Base-by-base conservation (phyloP, 2,888 invertebrate genomes). In the Nomada ferruginata region DNA sequence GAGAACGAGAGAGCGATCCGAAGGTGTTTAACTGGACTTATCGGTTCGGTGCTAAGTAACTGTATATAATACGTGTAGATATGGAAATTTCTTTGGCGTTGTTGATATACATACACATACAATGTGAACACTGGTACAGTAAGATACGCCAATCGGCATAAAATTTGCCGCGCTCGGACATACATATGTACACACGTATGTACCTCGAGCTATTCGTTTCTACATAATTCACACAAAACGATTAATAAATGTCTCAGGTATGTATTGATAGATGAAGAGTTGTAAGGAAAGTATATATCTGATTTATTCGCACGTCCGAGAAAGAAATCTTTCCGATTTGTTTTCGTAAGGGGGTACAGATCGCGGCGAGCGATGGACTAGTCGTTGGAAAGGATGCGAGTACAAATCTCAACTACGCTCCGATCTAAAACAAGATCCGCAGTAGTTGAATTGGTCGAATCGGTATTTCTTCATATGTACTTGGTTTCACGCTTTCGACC, bases 401-500 rank as follows among this genome's bases (percentile, higher is more conserved):
- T 13, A 50, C 50, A 36, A 57, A 50, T 42, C 50, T 60, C 10
- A 26, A 36, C 36, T 36, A 36, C 36, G 36, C 7, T 7, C 36
- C 36, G 7, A 36, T 36, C 7, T 36, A 36, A 5, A 36, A 66
- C n/a, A 36, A 23, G 44, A 63, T 53, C n/a, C 10, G 55, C 3
- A 47, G 64, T n/a, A 61, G 53, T 55, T 47, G 53, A 15, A 44
- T 13, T 23, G 9, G n/a, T 36, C 36, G 36, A 36, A 7, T 36
- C 36, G 36, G 36, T 36, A 36, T 36, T 36, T 36, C 0, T 7
- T 7, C 9, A 7, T 36, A 36, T 36, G 36, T 5, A 36, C 36
- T 36, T 5, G 36, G 36, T 70, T 76, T 69, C 55, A 70, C 60
- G 60, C 18, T 5, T 23, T 47, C 52, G 76, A 79, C 70, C 57